Percentiles rank a stretch among this genome's conserved stretches.
These are phyloP conservation scores for Anguilla rostrata DNA, from an alignment of 2,113 vertebrate species.

Conservation along the genomic window DNA sequence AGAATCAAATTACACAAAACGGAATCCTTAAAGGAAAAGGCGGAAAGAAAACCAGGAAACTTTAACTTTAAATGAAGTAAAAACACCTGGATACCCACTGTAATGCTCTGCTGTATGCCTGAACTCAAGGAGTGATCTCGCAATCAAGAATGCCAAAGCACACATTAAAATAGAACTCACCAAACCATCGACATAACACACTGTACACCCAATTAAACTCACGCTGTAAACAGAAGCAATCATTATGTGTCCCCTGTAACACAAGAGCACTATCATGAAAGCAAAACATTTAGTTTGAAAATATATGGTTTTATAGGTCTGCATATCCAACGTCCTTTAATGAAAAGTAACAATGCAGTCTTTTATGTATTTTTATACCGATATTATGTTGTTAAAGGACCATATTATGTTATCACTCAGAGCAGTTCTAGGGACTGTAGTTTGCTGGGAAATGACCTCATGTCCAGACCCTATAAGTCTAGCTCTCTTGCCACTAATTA, in stretches of 20 bases:
- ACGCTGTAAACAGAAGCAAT: too few species aligned
- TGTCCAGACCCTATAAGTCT: background rate
- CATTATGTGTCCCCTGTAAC: too few species aligned
- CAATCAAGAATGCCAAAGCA: background rate
- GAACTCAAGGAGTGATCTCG: too few species aligned
- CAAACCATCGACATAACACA: background rate
- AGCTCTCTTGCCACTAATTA: background rate
- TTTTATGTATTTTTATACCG: too few species aligned
- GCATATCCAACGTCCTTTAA: too few species aligned
- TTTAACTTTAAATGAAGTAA: background rate
- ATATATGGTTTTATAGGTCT: too few species aligned
- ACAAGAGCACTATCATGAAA: too few species aligned
- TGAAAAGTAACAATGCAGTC: too few species aligned
- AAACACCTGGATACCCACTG: background rate
- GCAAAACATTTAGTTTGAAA: too few species aligned
- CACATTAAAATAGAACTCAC: background rate
- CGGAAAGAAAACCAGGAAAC: background rate
- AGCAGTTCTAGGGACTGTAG: background rate
- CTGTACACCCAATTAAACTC: background rate
- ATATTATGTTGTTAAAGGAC: too few species aligned
- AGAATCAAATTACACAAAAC: background rate
- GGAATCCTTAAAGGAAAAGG: background rate
- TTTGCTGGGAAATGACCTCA: background rate
- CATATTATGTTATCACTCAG: too few species aligned
- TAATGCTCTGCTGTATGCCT: background rate